Conservation (phyloP, 2,113 vertebrate species). For the Irena cyanogastra region DNA sequence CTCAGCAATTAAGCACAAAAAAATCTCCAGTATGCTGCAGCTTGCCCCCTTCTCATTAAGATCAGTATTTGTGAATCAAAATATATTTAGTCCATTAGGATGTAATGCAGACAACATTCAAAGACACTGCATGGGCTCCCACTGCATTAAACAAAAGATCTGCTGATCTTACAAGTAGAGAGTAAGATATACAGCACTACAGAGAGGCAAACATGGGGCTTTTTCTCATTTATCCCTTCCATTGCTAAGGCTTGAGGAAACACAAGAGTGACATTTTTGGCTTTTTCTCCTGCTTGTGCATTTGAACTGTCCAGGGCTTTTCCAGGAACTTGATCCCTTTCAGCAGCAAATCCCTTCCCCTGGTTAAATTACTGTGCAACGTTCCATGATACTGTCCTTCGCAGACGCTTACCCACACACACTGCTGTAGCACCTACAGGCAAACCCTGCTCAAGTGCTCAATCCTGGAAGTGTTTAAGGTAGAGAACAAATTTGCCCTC, state of each 20-base stretch:
- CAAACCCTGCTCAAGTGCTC: fast-evolving
- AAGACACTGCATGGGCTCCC: background rate
- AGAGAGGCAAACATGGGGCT: background rate
- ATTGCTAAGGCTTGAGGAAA: background rate
- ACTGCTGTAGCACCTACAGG: background rate
- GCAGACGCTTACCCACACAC: background rate
- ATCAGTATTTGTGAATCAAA: background rate
- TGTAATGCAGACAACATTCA: background rate
- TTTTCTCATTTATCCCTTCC: background rate
- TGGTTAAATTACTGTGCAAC: background rate
- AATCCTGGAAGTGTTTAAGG: fast-evolving
- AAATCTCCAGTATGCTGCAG: background rate
- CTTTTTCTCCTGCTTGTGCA: background rate
- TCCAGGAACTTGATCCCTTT: background rate
- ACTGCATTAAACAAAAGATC: background rate
- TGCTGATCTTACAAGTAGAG: background rate
- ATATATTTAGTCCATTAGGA: background rate
- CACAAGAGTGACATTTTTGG: background rate
- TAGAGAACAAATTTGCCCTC: background rate
- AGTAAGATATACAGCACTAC: background rate
- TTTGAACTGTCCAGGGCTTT: background rate
- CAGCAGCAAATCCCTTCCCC: background rate
- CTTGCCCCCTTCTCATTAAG: background rate
- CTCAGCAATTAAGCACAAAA: background rate
- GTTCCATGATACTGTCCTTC: background rate